phyloP scores from a whole-genome alignment of 2,113 vertebrate species.

The Cephalopholis sonnerati region DNA sequence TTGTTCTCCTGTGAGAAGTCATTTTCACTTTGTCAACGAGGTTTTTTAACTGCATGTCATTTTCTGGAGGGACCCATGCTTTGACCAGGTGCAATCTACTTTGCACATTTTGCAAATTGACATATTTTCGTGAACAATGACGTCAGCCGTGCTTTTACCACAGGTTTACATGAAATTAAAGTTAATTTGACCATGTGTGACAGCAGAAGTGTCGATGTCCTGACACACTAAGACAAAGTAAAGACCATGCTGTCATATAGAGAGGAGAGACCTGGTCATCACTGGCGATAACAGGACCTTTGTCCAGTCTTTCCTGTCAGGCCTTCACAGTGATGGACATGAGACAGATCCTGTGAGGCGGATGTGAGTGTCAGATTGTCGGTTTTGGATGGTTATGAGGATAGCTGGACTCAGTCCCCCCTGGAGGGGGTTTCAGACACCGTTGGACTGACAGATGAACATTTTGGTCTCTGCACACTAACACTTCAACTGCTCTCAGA shows the following conservation, averaged over 20 bases:
- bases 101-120: too few species aligned
- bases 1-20: too few species aligned
- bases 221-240: neutral
- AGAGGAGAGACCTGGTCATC: too few species aligned
- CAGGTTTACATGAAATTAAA: too few species aligned
- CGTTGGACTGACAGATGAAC: neutral
- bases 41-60: too few species aligned
- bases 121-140: too few species aligned
- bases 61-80: too few species aligned
- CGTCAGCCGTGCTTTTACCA: too few species aligned
- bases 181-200: neutral
- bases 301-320: neutral
- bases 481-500: neutral
- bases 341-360: neutral
- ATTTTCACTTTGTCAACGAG: too few species aligned
- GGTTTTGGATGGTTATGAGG: neutral
- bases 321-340: neutral
- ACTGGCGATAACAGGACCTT: neutral
- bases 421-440: neutral
- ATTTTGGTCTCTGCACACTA: neutral
- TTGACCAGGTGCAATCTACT: too few species aligned
- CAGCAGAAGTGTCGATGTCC: neutral
- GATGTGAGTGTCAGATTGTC: neutral
- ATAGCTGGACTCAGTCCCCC: neutral
- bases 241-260: neutral